Conservation (phyloP, 2,888 invertebrate genomes). For the Eupsilia transversa region DNA sequence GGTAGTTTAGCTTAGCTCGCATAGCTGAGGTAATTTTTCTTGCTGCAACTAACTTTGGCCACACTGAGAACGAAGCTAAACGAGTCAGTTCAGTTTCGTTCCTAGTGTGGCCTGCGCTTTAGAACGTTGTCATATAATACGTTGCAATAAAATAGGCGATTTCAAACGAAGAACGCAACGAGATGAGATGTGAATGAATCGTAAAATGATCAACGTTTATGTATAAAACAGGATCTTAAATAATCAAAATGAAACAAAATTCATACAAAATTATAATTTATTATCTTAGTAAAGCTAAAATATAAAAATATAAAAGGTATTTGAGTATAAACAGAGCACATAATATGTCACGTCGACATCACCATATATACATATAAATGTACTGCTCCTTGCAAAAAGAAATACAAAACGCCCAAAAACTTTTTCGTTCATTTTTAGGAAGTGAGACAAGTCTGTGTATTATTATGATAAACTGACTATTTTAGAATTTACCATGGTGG, state of each 20-base stretch:
- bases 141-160: not conserved
- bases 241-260: conserved; percentile 72
- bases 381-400: conserved; percentile 28
- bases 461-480: conserved; percentile 14
- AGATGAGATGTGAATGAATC: not conserved
- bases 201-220: not conserved
- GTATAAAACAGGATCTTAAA: not conserved
- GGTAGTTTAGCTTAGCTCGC: no score
- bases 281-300: conserved; percentile 84
- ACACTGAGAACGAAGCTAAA: no score
- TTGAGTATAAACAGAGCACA: conserved; percentile 82
- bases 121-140: not conserved
- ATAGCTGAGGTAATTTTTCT: no score
- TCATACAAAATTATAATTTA: conserved; percentile 88
- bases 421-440: conserved; percentile 9
- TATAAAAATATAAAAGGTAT: conserved; percentile 83
- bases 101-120: no score
- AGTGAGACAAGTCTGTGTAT: conserved; percentile 18
- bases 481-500: conserved; percentile 41
- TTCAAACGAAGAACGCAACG: not conserved
- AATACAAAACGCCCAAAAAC: conserved; percentile 37
- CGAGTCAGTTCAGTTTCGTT: no score
- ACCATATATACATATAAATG: conserved; percentile 69
- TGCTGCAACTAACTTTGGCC: no score
- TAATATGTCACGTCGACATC: conserved; percentile 49